These are phyloP conservation scores for Bugulina stolonifera DNA, from an alignment of 2,888 invertebrate species.

Conservation along the genomic window DNA sequence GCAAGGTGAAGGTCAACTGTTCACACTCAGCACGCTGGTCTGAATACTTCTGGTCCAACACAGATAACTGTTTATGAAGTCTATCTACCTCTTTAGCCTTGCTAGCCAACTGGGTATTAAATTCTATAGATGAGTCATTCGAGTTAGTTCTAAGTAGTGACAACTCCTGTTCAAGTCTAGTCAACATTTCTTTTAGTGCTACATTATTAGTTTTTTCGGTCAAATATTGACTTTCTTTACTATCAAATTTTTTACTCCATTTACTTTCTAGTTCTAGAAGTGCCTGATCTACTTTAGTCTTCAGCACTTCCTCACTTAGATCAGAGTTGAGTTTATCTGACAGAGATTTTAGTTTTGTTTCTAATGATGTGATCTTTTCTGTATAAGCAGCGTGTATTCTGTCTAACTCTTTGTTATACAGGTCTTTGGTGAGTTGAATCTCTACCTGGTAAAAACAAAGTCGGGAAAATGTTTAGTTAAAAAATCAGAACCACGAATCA, in stretches of 20 bases:
- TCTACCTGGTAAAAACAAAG: too few species aligned
- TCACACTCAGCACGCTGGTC: constrained; percentile 35
- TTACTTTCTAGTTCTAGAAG: constrained; percentile 34
- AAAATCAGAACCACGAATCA: too few species aligned
- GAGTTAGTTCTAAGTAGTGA: constrained; percentile 40
- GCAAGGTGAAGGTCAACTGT: constrained; percentile 26
- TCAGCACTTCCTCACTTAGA: constrained; percentile 1
- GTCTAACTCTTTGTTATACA: background rate
- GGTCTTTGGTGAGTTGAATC: constrained; percentile 11
- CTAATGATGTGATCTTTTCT: background rate
- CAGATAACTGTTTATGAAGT: constrained; percentile 34
- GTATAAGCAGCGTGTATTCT: background rate
- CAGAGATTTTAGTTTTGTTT: background rate
- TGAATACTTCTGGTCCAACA: constrained; percentile 37
- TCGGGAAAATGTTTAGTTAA: too few species aligned
- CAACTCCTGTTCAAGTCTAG: constrained; percentile 45
- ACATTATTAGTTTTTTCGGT: constrained; percentile 44
- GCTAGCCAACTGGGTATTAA: constrained; percentile 29
- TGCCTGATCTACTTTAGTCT: background rate
- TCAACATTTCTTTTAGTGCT: constrained; percentile 42
- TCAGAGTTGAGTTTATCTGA: background rate
- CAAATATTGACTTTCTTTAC: constrained; percentile 35
- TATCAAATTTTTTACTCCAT: constrained; percentile 35
- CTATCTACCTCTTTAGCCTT: constrained; percentile 38
- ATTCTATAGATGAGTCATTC: constrained; percentile 26